Base-by-base conservation (phyloP, 2,888 invertebrate species). In the Mimumesa dahlbomi region DNA sequence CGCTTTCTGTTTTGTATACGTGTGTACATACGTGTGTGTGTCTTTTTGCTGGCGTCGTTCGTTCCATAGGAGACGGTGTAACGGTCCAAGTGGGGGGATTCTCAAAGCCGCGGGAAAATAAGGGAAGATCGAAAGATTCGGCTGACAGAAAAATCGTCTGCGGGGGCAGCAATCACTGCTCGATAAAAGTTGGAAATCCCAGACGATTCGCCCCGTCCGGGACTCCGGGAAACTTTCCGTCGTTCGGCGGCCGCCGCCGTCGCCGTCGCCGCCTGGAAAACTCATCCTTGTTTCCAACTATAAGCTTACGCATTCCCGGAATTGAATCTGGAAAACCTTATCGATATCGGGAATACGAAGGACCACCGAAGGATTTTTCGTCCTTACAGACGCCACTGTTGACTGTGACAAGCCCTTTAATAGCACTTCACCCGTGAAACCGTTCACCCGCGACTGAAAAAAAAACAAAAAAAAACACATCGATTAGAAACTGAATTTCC, bases 161-260 rank as follows among this genome's bases (percentile, higher is more conserved):
- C 61, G 77, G 65, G 40, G 66, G 72, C 77, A 71, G 70, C 79
- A 75, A 79, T 79, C 75, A 67, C 53, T 62, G 73, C 73, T 71
- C 73, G 77, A 79, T 79, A 79, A 79, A 79, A 79, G 66, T 79
- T 79, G 16, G 79, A 79, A 79, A 79, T 79, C 79, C 79, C 75
- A 54, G 45, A 75, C 72, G 74, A 74, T 78, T 77, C 77, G 74
- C 58, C n/a, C n/a, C 56, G 61, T 48, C 48, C 59, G 68, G 59
- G 40, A 52, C 49, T 49, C 43, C 25, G 4, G 7, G 45, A 42
- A 77, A 79, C 68, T 79, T 77, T 69, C 62, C 77, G 63, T 63
- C 75, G 56, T 64, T 58, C 62, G 62, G 63, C 66, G 48, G 54
- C 48, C 63, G 38, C 62, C 73, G n/a, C n/a, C n/a, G n/a, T n/a